Base-by-base conservation (phyloP, 2,797 vertebrate genomes). In the Scarus forsteni region DNA sequence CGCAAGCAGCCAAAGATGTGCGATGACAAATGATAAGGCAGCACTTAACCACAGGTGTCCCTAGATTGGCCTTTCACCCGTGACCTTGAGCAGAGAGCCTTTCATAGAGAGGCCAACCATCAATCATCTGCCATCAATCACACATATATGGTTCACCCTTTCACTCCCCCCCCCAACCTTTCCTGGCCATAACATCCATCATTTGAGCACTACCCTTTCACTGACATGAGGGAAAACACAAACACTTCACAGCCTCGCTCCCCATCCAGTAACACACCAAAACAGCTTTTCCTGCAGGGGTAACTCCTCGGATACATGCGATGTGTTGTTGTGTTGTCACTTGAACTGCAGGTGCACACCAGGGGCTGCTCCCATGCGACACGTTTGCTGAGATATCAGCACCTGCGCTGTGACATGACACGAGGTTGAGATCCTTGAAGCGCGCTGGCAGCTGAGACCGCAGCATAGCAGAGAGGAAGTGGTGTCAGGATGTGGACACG, bases 91-190 rank as follows among this genome's bases (percentile, higher is more conserved):
- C 63, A 71, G 76, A 90, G 70, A 83, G 85, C 75, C 62, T 83
- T 78, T 82, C 70, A 81, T 83, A 76, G 46, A 67, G 80, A 85
- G 74, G 78, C 81, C 70, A 67, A 75, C 79, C 78, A 89, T 93
- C 88, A 88, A 86, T 94, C 88, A 88, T 58, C 72, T 73, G 55
- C 75, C 78, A 89, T 93, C 91, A 90, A 89, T 92, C 90, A 92
- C 73, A 78, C 73, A 75, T 70, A 70, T 58, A 79, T 15, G 45
- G 70, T 1, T 62, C 77, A 83, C 79, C 73, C 75, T 77, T 85
- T 79, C 86, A 82, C 78, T 63, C 68, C 75, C 55, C 75, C 55
- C 52, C 46, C 15, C 52, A 78, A 81, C 77, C 86, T 78, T 66
- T 75, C 70, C 67, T 74, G 53, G 67, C 73, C 87, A 66, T 57